Base-by-base conservation (phyloP, 2,113 vertebrate genomes). In the Australoheros scitulus region DNA sequence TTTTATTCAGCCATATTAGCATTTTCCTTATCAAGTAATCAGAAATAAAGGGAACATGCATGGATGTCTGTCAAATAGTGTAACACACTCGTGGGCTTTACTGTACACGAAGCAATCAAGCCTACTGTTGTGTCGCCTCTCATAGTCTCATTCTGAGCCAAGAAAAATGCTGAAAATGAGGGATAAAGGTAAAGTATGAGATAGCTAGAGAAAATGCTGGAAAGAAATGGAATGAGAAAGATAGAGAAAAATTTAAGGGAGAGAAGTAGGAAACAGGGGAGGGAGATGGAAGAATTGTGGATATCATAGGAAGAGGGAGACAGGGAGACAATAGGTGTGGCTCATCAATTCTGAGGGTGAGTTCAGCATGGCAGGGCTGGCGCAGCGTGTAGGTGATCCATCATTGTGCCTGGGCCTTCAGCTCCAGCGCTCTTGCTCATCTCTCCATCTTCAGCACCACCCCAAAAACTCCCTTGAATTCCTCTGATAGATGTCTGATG, bases 271-370 rank as follows among this genome's bases (percentile, higher is more conserved):
- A 75, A 64, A 83, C 70, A 61, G 32, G 17, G 84, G 63, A 77
- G 68, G 41, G 64, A 79, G 80, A 90, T 81, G 81, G 77, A 58
- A 70, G 80, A 80, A 86, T 60, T 64, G 65, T 74, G 87, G 86
- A 91, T 87, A 86, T 84, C 83, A 87, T 80, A 77, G 82, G 61
- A 83, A 81, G 75, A 81, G 87, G 50, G 76, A 85, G 87, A 81
- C 36, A 26, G 77, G 86, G 88, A 90, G 91, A 88, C 90, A 89
- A 91, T 89, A 92, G 92, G 91, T 87, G 91, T 82, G 90, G 82
- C 94, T 95, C 94, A 95, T 95, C 93, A 94, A 92, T 95, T 93
- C 88, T 81, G 74, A 90, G 89, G 88, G 91, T 89, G 92, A 94
- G 91, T 91, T 94, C 92, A 81, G 85, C 65, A 65, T 92, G 92